Evolutionary conservation across 2,113 vertebrate genomes (phyloP).

Genomic region (Scartelaos histophorus): DNA sequence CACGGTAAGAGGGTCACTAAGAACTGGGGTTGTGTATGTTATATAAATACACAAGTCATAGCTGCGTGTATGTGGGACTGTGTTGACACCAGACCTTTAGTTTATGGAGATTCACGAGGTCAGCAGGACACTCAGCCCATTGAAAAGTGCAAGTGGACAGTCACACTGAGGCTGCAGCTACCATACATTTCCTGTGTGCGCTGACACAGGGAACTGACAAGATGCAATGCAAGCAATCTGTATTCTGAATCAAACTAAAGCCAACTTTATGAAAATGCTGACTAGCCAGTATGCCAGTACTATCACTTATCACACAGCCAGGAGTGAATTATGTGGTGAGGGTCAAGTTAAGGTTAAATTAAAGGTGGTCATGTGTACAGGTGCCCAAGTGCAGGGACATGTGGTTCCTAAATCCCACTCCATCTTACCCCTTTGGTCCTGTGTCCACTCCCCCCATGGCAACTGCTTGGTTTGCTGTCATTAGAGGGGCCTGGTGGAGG

Average conservation of each 20-base stretch:
- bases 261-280: not conserved
- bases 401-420: slow-evolving; percentile 22
- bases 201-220: too few species aligned
- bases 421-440: not conserved
- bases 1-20: slow-evolving; percentile 30
- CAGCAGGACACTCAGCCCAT: too few species aligned
- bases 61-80: slow-evolving; percentile 10
- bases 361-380: slow-evolving; percentile 23
- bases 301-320: not conserved
- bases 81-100: slow-evolving; percentile 32
- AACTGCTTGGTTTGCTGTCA: slow-evolving; percentile 23
- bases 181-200: too few species aligned
- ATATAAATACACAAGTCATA: slow-evolving; percentile 41
- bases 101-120: too few species aligned
- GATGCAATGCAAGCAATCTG: too few species aligned
- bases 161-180: too few species aligned
- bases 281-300: not conserved
- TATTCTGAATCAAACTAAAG: too few species aligned
- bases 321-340: not conserved
- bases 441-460: not conserved
- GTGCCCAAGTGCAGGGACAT: slow-evolving; percentile 33
- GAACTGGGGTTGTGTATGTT: slow-evolving; percentile 28
- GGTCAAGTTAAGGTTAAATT: slow-evolving; percentile 38
- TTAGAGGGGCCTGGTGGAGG: slow-evolving; percentile 43
- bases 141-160: too few species aligned